Base-by-base conservation (phyloP, 1,140 invertebrate genomes). In the Aphidius ervi region DNA sequence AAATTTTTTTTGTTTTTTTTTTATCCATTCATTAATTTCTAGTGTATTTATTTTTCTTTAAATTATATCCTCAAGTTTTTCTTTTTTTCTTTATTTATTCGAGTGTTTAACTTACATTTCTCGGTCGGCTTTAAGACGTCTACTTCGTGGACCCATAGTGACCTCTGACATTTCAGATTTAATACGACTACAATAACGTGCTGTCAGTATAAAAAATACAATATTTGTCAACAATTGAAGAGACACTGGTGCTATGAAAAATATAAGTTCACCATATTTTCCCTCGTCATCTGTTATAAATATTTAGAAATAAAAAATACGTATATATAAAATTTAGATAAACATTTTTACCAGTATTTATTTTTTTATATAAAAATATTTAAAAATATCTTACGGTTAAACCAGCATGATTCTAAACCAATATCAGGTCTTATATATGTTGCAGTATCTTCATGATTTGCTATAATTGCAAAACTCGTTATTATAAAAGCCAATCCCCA, bases 151-250 rank as follows among this genome's bases (percentile, higher is more conserved):
- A 79, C 68, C 83, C 72, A 40, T 75, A 66, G 48, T 78, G 53
- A 87, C 82, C 69, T 86, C 81, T 59, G 84, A 83, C 65, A 89
- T 86, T 70, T 90, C 87, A 0, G 82, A 82, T 71, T 88, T 89
- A 4, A 88, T 85, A 67, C 82, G 83, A 56, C 81, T 84, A 68
- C 86, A 90, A 67, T 87, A 84, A 6, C 82, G 74, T 2, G 86
- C 80, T 3, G 88, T 90, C 47, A 88, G 72, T 54, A 86, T 70
- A 73, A 89, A 90, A n/a, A 90, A 77, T 10, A 85, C 69, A 6
- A 86, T 73, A 67, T 91, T 90, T 4, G 81, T 75, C 6, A 83
- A 72, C 4, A 87, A 78, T 37, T 87, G 81, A 37, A 89, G 64
- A 5, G 83, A 82, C 62, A 87, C 75, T 1, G 88, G 87, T 4